A percentile compares a stretch with the other conserved stretches of the same genome.
phyloP scores from a whole-genome alignment of 2,797 vertebrate genomes.

The Triplophysa bombifrons region DNA sequence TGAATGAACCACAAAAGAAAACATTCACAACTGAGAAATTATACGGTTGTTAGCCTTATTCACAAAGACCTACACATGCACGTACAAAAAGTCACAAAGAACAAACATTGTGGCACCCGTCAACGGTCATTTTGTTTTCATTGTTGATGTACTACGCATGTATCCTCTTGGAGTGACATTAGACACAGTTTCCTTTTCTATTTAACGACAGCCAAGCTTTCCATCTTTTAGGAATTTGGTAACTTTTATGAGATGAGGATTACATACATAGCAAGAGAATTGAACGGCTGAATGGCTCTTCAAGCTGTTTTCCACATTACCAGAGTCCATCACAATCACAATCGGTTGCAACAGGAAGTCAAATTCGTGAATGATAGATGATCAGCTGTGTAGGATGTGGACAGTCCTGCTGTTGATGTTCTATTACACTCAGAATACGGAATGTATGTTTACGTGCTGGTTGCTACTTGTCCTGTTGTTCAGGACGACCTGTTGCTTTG shows the following conservation, averaged over 20 bases:
- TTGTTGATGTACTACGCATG: conserved; percentile 31
- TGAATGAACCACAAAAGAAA: conserved; percentile 62
- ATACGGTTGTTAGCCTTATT: conserved; percentile 50
- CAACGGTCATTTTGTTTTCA: conserved; percentile 47
- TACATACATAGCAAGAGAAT: conserved; percentile 33
- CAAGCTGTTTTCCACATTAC: conserved; percentile 31
- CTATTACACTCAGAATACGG: conserved; percentile 8
- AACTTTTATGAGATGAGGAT: conserved; percentile 58
- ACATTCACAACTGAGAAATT: conserved; percentile 58
- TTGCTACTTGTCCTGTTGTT: conserved; percentile 47
- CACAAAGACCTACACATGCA: conserved; percentile 73
- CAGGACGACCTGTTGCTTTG: conserved; percentile 54
- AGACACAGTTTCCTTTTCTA: conserved; percentile 25
- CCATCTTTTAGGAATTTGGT: conserved; percentile 62
- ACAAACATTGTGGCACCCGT: conserved; percentile 76
- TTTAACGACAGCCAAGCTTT: conserved; percentile 50
- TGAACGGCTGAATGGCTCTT: conserved; percentile 38
- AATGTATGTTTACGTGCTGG: conserved; percentile 57
- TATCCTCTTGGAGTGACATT: conserved; percentile 18
- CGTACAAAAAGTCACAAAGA: conserved; percentile 63
- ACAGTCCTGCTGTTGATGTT: conserved; percentile 73
- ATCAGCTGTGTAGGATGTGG: conserved; percentile 60
- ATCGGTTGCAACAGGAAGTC: conserved; percentile 39
- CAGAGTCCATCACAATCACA: conserved; percentile 27
- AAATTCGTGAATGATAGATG: conserved; percentile 59